phyloP scores from a whole-genome alignment of 1,140 invertebrate species.

The Octopus sinensis region DNA sequence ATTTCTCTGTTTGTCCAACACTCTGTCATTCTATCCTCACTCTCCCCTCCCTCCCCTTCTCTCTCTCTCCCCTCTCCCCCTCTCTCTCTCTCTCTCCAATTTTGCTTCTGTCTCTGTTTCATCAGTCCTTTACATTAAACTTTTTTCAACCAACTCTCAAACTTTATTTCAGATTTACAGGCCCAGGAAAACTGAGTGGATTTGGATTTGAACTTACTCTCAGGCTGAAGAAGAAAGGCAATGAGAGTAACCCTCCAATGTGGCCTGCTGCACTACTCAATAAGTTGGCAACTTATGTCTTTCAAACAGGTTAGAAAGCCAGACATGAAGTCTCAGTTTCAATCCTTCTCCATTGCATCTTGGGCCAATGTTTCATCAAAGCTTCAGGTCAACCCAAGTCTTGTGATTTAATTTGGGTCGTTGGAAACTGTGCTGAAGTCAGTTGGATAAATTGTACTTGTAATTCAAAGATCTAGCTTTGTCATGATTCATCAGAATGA shows the following conservation, averaged over 20 bases:
- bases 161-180: constrained; percentile 37
- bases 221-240: constrained; percentile 68
- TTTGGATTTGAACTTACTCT: constrained; percentile 92
- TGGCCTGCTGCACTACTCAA: constrained; percentile 91
- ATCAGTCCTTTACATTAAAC: no score
- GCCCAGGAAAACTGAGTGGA: constrained; percentile 69
- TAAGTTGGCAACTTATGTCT: constrained; percentile 86
- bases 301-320: constrained; percentile 56
- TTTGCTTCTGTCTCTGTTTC: neutral
- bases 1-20: neutral
- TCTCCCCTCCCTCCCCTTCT: neutral
- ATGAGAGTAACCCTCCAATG: constrained; percentile 72
- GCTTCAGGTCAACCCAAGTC: no score
- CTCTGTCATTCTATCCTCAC: neutral
- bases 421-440: no score
- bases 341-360: no score
- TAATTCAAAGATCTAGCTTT: no score
- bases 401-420: no score
- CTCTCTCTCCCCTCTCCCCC: neutral
- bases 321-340: no score
- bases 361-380: no score
- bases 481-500: no score
- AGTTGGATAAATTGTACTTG: no score
- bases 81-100: neutral
- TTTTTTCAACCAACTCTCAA: neutral